These are phyloP conservation scores for Polyergus mexicanus DNA, from an alignment of 1,140 invertebrate genomes.

Conservation along the genomic window DNA sequence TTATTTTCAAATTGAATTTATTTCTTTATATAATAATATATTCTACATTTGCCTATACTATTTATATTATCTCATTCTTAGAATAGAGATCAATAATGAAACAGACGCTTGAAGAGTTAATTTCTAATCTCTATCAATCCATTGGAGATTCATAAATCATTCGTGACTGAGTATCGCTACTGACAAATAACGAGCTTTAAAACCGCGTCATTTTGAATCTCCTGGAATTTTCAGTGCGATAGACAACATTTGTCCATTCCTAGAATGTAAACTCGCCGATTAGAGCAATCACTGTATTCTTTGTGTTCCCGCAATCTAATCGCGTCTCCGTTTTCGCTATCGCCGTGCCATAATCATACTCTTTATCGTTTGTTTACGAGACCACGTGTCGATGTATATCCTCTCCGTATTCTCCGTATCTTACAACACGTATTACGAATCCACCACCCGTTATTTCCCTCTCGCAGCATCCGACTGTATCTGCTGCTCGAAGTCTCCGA, in stretches of 20 bases:
- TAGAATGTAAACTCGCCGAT: slow-evolving; percentile 12
- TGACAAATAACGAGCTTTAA: not conserved
- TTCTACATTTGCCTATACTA: not conserved
- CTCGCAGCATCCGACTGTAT: slow-evolving; percentile 32
- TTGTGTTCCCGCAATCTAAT: slow-evolving; percentile 46
- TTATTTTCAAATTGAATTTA: not conserved
- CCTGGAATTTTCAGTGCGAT: not conserved
- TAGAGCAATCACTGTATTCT: slow-evolving; percentile 45
- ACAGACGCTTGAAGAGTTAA: not conserved
- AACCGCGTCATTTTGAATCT: not conserved
- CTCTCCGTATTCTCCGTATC: not conserved
- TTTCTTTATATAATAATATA: not conserved
- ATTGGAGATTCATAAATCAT: not conserved
- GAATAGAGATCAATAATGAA: no score
- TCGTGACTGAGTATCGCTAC: not conserved
- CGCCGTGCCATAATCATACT: slow-evolving; percentile 8
- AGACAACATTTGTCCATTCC: not conserved
- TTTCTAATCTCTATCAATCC: not conserved
- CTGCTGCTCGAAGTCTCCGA: slow-evolving; percentile 41
- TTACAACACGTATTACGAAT: not conserved
- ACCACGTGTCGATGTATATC: slow-evolving; percentile 27
- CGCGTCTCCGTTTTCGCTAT: not conserved
- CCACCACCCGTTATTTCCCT: slow-evolving; percentile 29
- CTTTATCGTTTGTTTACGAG: slow-evolving; percentile 36
- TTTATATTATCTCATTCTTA: no score